Conservation (phyloP, 2,888 invertebrate species). For the Dexiosoma caninum region DNA sequence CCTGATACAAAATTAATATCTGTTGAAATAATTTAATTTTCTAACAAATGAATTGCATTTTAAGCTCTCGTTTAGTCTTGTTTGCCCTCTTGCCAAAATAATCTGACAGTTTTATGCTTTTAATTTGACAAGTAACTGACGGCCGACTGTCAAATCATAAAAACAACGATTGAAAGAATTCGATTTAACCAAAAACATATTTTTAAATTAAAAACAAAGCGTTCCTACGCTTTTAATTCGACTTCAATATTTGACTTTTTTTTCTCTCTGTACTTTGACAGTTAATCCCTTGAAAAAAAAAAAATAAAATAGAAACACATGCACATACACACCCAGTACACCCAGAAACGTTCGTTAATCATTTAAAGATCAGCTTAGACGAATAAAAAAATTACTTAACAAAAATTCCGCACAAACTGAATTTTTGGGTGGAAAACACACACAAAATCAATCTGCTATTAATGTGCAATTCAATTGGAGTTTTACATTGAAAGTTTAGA, state of each 20-base stretch:
- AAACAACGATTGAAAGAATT: background rate
- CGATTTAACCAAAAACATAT: background rate
- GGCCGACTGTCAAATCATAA: constrained; percentile 32
- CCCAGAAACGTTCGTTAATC: constrained; percentile 14
- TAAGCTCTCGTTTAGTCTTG: constrained; percentile 19
- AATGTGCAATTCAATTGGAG: background rate
- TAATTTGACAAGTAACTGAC: constrained; percentile 56
- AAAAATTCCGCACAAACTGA: background rate
- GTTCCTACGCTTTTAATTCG: constrained; percentile 40
- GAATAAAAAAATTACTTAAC: background rate
- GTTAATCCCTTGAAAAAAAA: constrained; percentile 38
- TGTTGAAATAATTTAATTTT: constrained; percentile 32
- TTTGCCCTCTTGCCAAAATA: constrained; percentile 20
- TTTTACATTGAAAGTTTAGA: background rate
- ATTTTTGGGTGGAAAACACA: background rate
- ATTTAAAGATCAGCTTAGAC: constrained; percentile 25
- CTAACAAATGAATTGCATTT: constrained; percentile 32
- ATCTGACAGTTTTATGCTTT: constrained; percentile 48
- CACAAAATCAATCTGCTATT: background rate
- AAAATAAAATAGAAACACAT: too few relatives aligned
- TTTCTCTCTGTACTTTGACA: constrained; percentile 28
- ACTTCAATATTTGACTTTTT: background rate
- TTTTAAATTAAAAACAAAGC: background rate
- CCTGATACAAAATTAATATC: background rate
- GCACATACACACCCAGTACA: constrained; percentile 45